Percentiles rank a stretch among this genome's conserved stretches.
phyloP scores from a whole-genome alignment of 2,113 vertebrate genomes.

The Syngnathus scovelli region DNA sequence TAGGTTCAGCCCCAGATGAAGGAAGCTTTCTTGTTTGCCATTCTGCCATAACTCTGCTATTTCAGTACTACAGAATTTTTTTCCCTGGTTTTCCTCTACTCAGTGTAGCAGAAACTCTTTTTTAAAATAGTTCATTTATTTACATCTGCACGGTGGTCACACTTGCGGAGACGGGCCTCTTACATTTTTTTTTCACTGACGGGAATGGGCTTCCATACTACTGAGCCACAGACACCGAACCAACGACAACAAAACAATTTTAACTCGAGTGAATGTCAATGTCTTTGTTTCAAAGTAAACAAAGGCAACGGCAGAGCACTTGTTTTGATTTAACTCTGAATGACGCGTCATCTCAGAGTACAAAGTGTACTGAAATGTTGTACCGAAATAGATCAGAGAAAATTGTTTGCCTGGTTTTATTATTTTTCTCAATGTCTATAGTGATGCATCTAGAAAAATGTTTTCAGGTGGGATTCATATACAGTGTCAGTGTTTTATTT shows the following conservation, averaged over 20 bases:
- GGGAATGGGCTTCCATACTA: too few relatives aligned
- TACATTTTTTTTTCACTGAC: too few relatives aligned
- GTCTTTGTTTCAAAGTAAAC: conserved; percentile 1
- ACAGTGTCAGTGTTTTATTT: conserved; percentile 5
- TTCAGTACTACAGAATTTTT: too few relatives aligned
- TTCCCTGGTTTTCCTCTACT: too few relatives aligned
- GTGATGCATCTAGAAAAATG: neutral
- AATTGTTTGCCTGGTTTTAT: neutral
- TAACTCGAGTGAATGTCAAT: neutral
- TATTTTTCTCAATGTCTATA: neutral
- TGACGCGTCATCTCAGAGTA: neutral
- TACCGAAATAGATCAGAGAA: conserved; percentile 8
- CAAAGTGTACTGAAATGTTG: neutral
- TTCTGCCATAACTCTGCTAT: too few relatives aligned
- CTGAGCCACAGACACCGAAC: neutral
- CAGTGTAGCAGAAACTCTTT: too few relatives aligned
- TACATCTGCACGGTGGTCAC: too few relatives aligned
- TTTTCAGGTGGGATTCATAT: neutral
- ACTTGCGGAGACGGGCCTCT: too few relatives aligned
- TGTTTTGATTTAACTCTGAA: neutral
- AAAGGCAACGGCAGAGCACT: neutral
- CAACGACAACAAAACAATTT: neutral
- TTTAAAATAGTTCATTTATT: too few relatives aligned
- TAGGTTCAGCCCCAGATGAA: neutral
- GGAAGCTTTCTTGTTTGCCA: neutral